phyloP scores from a whole-genome alignment of 2,797 vertebrate genomes.

The Falco columbarius region DNA sequence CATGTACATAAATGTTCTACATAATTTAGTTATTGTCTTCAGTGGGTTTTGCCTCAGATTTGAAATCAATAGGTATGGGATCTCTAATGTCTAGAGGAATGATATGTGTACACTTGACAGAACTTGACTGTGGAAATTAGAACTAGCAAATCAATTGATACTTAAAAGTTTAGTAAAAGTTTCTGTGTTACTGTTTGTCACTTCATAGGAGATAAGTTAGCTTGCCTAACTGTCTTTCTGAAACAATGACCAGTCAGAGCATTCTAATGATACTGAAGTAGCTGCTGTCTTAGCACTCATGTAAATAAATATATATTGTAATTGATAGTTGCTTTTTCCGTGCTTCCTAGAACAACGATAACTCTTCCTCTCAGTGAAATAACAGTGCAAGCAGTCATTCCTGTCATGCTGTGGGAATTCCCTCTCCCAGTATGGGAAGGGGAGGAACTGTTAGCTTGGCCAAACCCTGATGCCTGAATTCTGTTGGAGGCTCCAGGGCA shows the following conservation, averaged over 20 bases:
- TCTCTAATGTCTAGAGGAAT: not conserved
- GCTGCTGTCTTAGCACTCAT: not conserved
- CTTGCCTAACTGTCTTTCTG: not conserved
- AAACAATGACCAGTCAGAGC: not conserved
- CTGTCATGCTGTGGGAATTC: not conserved
- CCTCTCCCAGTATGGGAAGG: not conserved
- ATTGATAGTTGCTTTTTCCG: not conserved
- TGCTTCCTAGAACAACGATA: not conserved
- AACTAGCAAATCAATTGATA: not conserved
- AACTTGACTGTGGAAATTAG: not conserved
- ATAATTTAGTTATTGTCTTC: not conserved
- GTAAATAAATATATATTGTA: not conserved
- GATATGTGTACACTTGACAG: accelerated
- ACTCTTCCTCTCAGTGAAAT: not conserved
- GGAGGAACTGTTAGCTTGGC: not conserved
- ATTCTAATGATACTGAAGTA: not conserved
- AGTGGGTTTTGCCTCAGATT: not conserved
- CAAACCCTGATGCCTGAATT: not conserved
- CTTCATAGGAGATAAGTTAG: too few species aligned
- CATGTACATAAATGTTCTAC: not conserved
- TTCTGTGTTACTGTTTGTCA: not conserved
- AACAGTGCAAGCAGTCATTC: not conserved
- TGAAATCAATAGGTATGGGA: not conserved
- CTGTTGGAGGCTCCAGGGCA: not conserved
- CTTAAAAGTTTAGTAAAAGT: not conserved